Evolutionary conservation across 2,888 invertebrate genomes (phyloP).

Genomic region (Ariolimax columbianus): DNA sequence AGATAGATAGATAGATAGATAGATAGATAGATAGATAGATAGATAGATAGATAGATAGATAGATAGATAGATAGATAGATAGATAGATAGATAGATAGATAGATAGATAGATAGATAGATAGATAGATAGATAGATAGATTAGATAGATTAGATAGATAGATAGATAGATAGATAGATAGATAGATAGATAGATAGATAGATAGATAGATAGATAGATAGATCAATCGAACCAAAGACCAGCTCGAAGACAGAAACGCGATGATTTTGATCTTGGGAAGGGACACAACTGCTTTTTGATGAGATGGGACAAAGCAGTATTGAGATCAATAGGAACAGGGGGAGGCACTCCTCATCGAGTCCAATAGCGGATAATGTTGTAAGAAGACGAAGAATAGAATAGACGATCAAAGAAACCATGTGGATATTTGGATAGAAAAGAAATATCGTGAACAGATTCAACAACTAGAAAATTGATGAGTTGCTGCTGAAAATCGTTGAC

Average conservation of each 20-base stretch:
- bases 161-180: no score
- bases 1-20: no score
- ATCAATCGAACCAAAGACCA: not conserved
- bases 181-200: no score
- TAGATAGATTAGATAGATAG: no score
- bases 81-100: no score
- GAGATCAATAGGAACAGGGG: not conserved
- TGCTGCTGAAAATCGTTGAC: no score
- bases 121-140: no score
- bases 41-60: no score
- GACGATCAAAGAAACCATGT: not conserved
- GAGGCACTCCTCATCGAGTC: not conserved
- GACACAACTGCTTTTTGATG: constrained; percentile 17
- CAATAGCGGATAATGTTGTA: not conserved
- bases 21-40: no score
- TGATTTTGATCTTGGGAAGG: not conserved
- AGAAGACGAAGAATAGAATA: not conserved
- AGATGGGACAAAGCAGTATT: not conserved
- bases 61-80: no score
- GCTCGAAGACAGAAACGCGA: not conserved
- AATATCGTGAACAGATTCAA: not conserved
- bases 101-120: no score
- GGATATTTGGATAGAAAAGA: not conserved
- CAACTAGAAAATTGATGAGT: not conserved
- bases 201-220: not conserved